Base-by-base conservation (phyloP, 2,113 vertebrate species). In the Equus quagga region DNA sequence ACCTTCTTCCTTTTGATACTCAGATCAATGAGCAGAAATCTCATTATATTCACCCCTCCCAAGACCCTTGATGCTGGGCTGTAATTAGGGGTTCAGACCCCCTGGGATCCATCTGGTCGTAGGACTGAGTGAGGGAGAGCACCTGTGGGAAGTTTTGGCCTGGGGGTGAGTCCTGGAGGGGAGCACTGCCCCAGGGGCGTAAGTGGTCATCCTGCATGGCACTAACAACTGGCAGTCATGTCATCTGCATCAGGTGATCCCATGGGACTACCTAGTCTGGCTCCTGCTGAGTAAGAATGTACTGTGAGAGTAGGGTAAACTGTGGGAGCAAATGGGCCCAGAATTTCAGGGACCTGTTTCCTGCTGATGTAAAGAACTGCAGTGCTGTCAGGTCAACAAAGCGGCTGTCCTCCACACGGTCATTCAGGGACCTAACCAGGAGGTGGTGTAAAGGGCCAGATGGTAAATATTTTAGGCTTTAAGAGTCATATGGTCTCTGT, bases 161-260 rank as follows among this genome's bases (percentile, higher is more conserved):
- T n/a, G n/a, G 4, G 10, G 0, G 8, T 28, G 28, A 15, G 11
- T 23, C 24, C 2, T 7, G 18, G 51, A 70, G 2, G 36, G 21
- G 2, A 51, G 21, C n/a, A 8, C 18, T 75, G 51, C 8, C 11
- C 62, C 26, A 3, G 1, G 51, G 31, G 3, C 24, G 36, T 12
- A 75, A 54, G 44, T 11, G 76, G 46, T 36, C n/a, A 56, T 8
- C 19, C 3, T 49, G 8, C n/a, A 19, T 23, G 41, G 28, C 28
- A 76, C 49, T 46, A 7, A 44, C 73, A 31, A 13, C 65, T 54
- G n/a, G 49, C 5, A 28, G 3, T 19, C 44, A 15, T 5, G 56
- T 26, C 9, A 18, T 33, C 15, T 17, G 17, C n/a, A 31, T 6
- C 0, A 17, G 58, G 31, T 17, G 9, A 14, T 69, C 67, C 21